phyloP scores from a whole-genome alignment of 2,113 vertebrate genomes.

The Madoqua kirkii region DNA sequence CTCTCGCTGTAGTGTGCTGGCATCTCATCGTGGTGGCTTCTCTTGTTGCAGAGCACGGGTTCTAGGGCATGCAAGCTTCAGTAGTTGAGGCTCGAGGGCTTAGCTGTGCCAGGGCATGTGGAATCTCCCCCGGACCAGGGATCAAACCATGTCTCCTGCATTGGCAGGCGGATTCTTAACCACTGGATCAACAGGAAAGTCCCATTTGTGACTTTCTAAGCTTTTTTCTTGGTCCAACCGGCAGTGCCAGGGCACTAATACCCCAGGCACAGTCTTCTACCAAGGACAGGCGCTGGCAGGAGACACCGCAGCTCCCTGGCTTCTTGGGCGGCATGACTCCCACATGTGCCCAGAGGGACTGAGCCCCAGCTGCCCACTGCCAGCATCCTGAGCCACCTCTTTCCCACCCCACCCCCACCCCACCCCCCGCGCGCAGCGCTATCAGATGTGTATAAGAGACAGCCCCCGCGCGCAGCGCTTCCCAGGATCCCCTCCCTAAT shows the following conservation, averaged over 20 bases:
- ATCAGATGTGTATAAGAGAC: too few relatives aligned
- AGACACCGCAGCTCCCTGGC: too few relatives aligned
- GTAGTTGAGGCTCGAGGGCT: not conserved
- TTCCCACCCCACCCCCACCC: too few relatives aligned
- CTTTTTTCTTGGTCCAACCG: not conserved
- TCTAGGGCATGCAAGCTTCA: not conserved
- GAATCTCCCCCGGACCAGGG: not conserved
- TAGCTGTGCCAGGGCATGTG: not conserved
- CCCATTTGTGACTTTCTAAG: not conserved
- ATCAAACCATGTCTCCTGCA: not conserved
- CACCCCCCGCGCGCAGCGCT: too few relatives aligned
- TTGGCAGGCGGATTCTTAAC: not conserved
- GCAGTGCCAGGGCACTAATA: not conserved
- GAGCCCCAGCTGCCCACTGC: not conserved
- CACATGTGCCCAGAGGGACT: fast-evolving
- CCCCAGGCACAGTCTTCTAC: not conserved
- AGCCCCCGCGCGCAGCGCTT: too few relatives aligned
- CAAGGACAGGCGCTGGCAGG: not conserved
- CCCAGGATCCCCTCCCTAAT: not conserved
- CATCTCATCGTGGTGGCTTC: not conserved
- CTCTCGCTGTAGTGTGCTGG: not conserved
- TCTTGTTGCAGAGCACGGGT: not conserved
- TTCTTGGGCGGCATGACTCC: not conserved
- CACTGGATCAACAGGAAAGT: not conserved
- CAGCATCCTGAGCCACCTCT: not conserved